phyloP scores from a whole-genome alignment of 2,113 vertebrate genomes.

The Alaudala cheleensis region DNA sequence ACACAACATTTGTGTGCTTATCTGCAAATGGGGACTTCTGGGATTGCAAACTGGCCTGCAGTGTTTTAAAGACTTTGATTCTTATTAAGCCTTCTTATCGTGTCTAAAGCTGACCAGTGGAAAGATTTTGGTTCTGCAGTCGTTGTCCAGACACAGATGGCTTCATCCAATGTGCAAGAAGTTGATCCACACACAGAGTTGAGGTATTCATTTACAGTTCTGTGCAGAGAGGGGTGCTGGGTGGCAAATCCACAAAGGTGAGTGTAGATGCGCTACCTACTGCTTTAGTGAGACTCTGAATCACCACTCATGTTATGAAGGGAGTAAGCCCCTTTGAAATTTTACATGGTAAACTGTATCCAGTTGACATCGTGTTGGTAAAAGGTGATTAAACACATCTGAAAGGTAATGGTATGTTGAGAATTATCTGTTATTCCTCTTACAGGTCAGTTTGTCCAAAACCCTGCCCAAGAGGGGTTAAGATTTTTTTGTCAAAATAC shows the following conservation, averaged over 20 bases:
- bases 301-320: not conserved
- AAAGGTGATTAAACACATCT: not conserved
- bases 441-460: not conserved
- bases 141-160: not conserved
- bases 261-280: not conserved
- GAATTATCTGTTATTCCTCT: not conserved
- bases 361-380: not conserved
- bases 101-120: not conserved
- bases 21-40: not conserved
- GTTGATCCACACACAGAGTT: not conserved
- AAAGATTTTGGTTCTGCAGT: not conserved
- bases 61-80: not conserved
- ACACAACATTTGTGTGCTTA: not conserved
- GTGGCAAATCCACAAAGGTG: not conserved
- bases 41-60: not conserved
- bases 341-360: not conserved
- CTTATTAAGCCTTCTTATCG: not conserved
- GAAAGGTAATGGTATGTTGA: not conserved
- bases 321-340: not conserved
- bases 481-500: not conserved
- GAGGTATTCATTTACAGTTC: not conserved
- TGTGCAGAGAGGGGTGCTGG: not conserved
- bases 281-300: not conserved
- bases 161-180: not conserved
- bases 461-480: not conserved